Conservation (phyloP, 2,797 vertebrate species). For the Pygocentrus nattereri region DNA sequence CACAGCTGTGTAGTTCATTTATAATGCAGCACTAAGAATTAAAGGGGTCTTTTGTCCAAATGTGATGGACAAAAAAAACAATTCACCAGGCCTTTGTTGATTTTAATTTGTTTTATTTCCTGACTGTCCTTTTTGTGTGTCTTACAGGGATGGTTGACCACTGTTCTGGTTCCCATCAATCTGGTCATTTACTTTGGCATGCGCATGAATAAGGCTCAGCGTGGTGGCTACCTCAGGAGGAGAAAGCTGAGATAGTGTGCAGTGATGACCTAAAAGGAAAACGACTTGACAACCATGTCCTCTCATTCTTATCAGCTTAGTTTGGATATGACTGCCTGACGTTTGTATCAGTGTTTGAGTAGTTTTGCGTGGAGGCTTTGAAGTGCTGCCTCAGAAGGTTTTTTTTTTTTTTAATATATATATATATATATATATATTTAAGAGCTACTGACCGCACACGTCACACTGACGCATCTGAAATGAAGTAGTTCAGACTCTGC, state of each 20-base stretch:
- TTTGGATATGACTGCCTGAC: constrained; percentile 20
- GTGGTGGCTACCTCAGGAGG: constrained; percentile 83
- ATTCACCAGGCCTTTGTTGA: neutral
- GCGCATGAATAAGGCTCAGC: constrained; percentile 76
- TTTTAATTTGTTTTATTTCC: neutral
- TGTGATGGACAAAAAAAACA: too few species aligned
- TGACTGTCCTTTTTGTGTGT: neutral
- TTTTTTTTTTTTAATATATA: neutral
- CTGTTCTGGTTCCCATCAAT: constrained; percentile 77
- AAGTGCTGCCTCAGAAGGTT: neutral
- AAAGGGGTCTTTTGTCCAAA: too few species aligned
- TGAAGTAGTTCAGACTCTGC: constrained; percentile 44
- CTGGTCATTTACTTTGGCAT: constrained; percentile 74
- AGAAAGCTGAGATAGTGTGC: constrained; percentile 77
- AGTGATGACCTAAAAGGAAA: constrained; percentile 16
- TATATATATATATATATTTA: constrained; percentile 17
- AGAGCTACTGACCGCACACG: constrained; percentile 46
- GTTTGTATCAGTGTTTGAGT: constrained; percentile 57
- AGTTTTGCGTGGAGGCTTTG: constrained; percentile 26
- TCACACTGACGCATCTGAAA: constrained; percentile 40
- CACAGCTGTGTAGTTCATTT: neutral
- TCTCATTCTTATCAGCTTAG: neutral
- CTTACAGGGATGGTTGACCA: constrained; percentile 80
- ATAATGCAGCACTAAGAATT: neutral
- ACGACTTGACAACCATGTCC: constrained; percentile 8